Base-by-base conservation (phyloP, 2,797 vertebrate species). In the Cichlasoma orientale region DNA sequence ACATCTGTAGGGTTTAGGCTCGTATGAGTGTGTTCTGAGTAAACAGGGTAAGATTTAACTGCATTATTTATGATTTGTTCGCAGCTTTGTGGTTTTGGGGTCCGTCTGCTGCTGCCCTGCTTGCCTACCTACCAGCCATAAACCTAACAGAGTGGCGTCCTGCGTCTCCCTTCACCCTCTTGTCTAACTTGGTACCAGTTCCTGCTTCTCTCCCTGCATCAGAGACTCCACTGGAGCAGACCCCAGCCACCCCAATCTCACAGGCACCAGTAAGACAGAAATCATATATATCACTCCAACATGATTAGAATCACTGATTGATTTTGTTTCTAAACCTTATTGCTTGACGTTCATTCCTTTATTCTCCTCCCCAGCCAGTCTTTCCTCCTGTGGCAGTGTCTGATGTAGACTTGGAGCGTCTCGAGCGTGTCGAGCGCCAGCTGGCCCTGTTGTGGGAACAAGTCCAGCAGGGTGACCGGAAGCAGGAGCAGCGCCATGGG, bases 71-170 rank as follows among this genome's bases (percentile, higher is more conserved):
- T 82, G 5, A 1, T 82, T 29, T 72, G 1, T 33, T 4, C 78
- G 58, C 87, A 92, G 96, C 93, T 77, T 86, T 96, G 27, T 97
- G 95, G 91, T 92, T 93, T n/a, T 96, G 96, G 95, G 94, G 94
- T 85, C 94, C 94, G 75, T 93, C 94, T 81, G 72, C 89, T 59
- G 88, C 92, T 72, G 87, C 72, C 74, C 85, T 97, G 31, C 57
- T 96, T 18, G 94, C 96, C 29, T 93, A 96, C 80, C 89, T 98
- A 44, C 96, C 96, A 7, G 82, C 93, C 27, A 41, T 97, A 44
- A 97, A 96, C 87, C 91, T 97, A 89, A 97, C 95, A 0, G 93
- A 91, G 73, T 79, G 94, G 95, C 88, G 73, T 74, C 74, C 90
- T 13, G 80, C 66, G 2, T 93, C 91, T 76, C 79, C 90, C 44